Conservation (phyloP, 2,797 vertebrate genomes). For the Coregonus ussuriensis region DNA sequence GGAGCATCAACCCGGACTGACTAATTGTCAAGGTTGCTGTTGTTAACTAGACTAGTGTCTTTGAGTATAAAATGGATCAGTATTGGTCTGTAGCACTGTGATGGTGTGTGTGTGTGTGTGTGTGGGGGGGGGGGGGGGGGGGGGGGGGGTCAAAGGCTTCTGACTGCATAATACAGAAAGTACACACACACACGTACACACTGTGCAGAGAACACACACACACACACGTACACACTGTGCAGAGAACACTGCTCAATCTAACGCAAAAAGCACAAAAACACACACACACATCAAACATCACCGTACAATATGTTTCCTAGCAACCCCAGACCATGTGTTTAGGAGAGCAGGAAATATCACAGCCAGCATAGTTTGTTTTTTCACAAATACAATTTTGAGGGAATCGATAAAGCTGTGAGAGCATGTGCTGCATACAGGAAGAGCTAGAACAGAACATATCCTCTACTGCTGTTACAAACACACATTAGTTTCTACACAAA, state of each 20-base stretch:
- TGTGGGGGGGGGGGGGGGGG: fast-evolving
- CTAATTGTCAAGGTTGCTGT: constrained; percentile 26
- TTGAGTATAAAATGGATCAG: not conserved
- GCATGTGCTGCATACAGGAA: constrained; percentile 48
- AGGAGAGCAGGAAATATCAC: constrained; percentile 65
- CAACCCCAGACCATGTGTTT: constrained; percentile 78
- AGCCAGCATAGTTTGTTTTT: constrained; percentile 65
- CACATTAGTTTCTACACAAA: constrained; percentile 49
- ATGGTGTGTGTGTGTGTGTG: too few relatives aligned
- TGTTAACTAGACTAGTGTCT: constrained; percentile 20
- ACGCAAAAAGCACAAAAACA: not conserved
- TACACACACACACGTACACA: constrained; percentile 24
- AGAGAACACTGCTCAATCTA: too few relatives aligned
- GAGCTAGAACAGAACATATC: constrained; percentile 25
- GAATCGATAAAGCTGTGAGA: constrained; percentile 68
- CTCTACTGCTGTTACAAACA: constrained; percentile 23
- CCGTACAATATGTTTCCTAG: constrained; percentile 76
- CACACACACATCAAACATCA: constrained; percentile 67
- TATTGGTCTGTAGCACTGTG: constrained; percentile 45
- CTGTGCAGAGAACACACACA: too few relatives aligned
- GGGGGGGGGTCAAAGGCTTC: constrained; percentile 74
- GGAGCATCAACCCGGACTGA: constrained; percentile 17
- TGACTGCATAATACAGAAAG: constrained; percentile 64
- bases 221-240: too few relatives aligned
- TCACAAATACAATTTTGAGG: constrained; percentile 69